Evolutionary conservation across 2,113 vertebrate species (phyloP), one percentile per base, ranked within the genome.

Genomic region (Damaliscus lunatus): DNA sequence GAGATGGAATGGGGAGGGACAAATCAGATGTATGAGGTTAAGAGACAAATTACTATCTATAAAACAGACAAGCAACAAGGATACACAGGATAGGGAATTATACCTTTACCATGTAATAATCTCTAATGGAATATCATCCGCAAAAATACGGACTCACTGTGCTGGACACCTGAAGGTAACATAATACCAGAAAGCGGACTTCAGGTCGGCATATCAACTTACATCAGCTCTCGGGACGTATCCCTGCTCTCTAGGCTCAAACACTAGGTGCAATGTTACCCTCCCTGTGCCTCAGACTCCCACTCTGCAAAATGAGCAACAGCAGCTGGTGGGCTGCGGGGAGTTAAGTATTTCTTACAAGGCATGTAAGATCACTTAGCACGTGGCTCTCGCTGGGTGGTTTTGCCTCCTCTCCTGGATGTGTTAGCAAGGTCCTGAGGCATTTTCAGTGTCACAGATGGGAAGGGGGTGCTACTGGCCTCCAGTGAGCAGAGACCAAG

Each of bases 191-290:
- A 81, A 19, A 50, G 62, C 11, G 5, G 33, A 33, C 29, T 50
- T 4, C 48, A 33, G 9, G 29, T 50, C 0, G 0, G 31, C 31
- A 21, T 29, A n/a, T n/a, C 17, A 82, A n/a, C 33, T n/a, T 14
- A 53, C 7, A 21, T 50, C 43, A 43, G 62, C 33, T 85, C 57
- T 33, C 6, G 3, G 50, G 46, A 31, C 4, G 5, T 7, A 3
- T 8, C 43, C 13, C 31, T 16, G 36, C 17, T 46, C 2, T 25
- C 19, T 27, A 10, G 14, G 6, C 5, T 3, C 16, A 29, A 55
- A 46, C 10, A 7, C 3, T 1, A 36, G 31, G 11, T 6, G 5
- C 13, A 59, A 33, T 9, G 5, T 14, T 40, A 80, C 29, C 40
- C 46, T 60, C 62, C 43, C 62, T 27, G 13, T 10, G 17, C 27